A percentile compares a stretch with the other conserved stretches of the same genome.
These are phyloP conservation scores for Polyploca ridens DNA, from an alignment of 2,888 invertebrate genomes.

Conservation along the genomic window DNA sequence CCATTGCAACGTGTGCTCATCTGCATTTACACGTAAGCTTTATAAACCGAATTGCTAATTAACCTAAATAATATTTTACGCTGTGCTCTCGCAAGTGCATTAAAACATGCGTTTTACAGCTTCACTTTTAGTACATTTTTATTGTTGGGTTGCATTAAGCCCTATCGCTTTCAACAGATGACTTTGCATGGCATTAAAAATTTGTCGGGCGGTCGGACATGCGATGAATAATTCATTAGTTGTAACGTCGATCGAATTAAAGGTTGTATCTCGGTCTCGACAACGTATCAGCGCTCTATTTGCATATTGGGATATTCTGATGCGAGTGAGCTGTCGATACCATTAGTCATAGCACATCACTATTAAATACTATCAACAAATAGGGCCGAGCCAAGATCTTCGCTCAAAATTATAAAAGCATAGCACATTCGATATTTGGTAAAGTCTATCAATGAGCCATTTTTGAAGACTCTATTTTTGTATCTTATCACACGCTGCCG, in stretches of 20 bases:
- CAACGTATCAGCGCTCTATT: conserved; percentile 62
- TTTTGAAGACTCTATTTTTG: no score
- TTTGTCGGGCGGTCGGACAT: conserved; percentile 49
- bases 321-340: conserved; percentile 39
- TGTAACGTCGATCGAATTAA: conserved; percentile 63
- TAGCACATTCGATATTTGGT: neutral
- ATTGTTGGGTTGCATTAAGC: conserved; percentile 41
- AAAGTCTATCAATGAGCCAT: no score
- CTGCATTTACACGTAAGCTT: conserved; percentile 32
- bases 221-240: conserved; percentile 73
- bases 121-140: conserved; percentile 36
- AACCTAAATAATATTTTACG: conserved; percentile 44
- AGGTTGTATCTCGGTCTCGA: conserved; percentile 56
- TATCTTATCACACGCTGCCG: no score
- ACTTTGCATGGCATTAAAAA: conserved; percentile 57
- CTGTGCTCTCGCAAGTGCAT: conserved; percentile 34
- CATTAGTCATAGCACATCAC: conserved; percentile 32
- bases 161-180: conserved; percentile 38
- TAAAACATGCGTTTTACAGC: conserved; percentile 35
- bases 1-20: conserved; percentile 15
- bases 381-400: neutral
- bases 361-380: conserved; percentile 17
- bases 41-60: conserved; percentile 47
- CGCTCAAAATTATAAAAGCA: neutral
- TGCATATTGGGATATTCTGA: conserved; percentile 65